Percentiles rank a stretch among this genome's conserved stretches.
phyloP scores from a whole-genome alignment of 2,113 vertebrate species.

The Xiphophorus maculatus region DNA sequence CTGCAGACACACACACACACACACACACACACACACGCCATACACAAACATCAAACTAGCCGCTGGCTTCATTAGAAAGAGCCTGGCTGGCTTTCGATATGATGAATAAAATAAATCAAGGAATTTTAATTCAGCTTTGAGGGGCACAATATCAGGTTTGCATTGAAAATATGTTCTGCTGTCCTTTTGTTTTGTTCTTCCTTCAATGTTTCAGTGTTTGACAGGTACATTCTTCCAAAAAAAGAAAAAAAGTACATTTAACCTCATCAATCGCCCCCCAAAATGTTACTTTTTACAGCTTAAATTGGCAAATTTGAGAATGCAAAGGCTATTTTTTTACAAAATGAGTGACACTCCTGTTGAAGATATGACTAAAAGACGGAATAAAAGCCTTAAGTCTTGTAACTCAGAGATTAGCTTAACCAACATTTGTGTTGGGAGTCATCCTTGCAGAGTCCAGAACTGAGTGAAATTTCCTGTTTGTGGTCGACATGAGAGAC shows the following conservation, averaged over 20 bases:
- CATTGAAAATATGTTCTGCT: conserved; percentile 40
- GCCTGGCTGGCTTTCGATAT: conserved; percentile 64
- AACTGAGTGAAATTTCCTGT: not conserved
- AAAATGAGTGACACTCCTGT: not conserved
- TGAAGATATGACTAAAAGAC: not conserved
- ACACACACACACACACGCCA: conserved; percentile 30
- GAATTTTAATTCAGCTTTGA: conserved; percentile 65
- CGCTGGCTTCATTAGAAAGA: conserved; percentile 72
- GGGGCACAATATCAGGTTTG: conserved; percentile 51
- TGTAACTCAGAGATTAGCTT: not conserved
- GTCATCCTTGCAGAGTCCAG: not conserved
- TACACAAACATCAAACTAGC: conserved; percentile 70
- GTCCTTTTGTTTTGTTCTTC: conserved; percentile 24
- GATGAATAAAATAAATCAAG: conserved; percentile 70
- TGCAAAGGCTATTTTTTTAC: not conserved
- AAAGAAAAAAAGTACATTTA: not conserved
- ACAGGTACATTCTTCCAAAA: conserved; percentile 18
- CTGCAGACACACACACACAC: conserved; percentile 50
- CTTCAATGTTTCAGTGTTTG: conserved; percentile 5
- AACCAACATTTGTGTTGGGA: not conserved
- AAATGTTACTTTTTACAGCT: not conserved
- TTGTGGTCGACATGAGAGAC: not conserved
- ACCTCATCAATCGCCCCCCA: not conserved
- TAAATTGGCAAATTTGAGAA: not conserved
- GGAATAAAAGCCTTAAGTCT: not conserved